A percentile compares a stretch with the other conserved stretches of the same genome.
These are phyloP conservation scores for Tridacna gigas DNA, from an alignment of 2,888 invertebrate genomes.

Conservation along the genomic window DNA sequence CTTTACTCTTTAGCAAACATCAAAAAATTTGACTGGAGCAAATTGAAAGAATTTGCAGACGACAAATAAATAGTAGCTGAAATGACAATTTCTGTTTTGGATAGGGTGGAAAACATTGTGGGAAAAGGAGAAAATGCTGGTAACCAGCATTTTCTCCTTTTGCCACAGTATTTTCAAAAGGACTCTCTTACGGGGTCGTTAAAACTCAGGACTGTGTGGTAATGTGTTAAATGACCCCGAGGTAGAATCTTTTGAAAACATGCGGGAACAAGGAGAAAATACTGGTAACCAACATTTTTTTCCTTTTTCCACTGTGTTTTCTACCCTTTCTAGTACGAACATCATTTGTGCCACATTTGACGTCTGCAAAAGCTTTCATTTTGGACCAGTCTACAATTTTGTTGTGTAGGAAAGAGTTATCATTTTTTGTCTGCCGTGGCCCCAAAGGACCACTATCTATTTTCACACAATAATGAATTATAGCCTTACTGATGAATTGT, in stretches of 20 bases:
- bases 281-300: background rate
- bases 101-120: background rate
- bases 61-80: too few species aligned
- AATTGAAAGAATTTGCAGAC: too few species aligned
- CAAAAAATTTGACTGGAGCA: too few species aligned
- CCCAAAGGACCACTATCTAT: conserved; percentile 44
- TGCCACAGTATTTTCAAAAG: background rate
- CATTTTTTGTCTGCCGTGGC: conserved; percentile 29
- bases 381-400: background rate
- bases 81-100: background rate
- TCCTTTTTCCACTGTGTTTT: background rate
- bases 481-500: conserved; percentile 56
- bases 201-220: background rate
- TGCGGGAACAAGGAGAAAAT: background rate
- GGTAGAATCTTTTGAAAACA: background rate
- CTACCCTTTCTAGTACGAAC: background rate
- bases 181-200: background rate
- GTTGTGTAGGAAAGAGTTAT: background rate
- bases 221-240: background rate
- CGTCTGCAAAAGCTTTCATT: too few species aligned
- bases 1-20: too few species aligned
- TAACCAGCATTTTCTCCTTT: too few species aligned
- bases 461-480: conserved; percentile 63
- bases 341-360: background rate
- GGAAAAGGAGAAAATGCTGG: background rate